Evolutionary conservation across 2,888 invertebrate genomes (phyloP), one percentile per base, ranked within the genome.

Genomic region (Agriotes lineatus): DNA sequence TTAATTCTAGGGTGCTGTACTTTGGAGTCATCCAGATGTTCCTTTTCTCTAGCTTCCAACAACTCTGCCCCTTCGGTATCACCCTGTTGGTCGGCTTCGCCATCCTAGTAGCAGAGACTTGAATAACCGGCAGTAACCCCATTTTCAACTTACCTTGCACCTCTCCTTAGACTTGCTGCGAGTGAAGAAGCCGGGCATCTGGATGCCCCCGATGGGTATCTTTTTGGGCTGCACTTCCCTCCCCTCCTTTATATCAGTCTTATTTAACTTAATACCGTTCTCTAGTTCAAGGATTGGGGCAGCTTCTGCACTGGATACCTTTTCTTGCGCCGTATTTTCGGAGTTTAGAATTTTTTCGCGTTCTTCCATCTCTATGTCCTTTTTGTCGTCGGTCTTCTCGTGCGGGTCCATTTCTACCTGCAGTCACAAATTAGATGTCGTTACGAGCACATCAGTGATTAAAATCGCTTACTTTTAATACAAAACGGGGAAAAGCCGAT

Each of bases 161-260:
- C 88, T 90, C 82, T 91, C 91, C 80, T 90, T 90, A 72, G 93
- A 92, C 75, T 91, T 91, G 81, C 90, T 91, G 76, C 92, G 90
- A 69, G 91, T 91, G 79, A 94, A 94, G 85, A 94, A 94, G 12
- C 94, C 94, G 2, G 94, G 94, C 90, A 94, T 91, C 85, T 94
- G 93, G 73, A 94, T 93, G n/a, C 93, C 94, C 57, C 94, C 94
- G 78, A 94, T 94, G 2, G 94, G 94, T 77, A 94, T 93, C 82
- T 93, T 94, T 82, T 91, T 93, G 67, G 92, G 92, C 79, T 91
- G 91, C 30, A 92, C 92, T 84, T 92, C 92, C 70, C 91, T 88
- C 56, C 91, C 92, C 75, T 91, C 90, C 61, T 69, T 44, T 62
- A 58, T 45, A 25, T 30, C 1, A 68, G 85, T 85, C 12, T 87